These are phyloP conservation scores for Nycticebus coucang DNA, from an alignment of 2,113 vertebrate species.

Conservation along the genomic window DNA sequence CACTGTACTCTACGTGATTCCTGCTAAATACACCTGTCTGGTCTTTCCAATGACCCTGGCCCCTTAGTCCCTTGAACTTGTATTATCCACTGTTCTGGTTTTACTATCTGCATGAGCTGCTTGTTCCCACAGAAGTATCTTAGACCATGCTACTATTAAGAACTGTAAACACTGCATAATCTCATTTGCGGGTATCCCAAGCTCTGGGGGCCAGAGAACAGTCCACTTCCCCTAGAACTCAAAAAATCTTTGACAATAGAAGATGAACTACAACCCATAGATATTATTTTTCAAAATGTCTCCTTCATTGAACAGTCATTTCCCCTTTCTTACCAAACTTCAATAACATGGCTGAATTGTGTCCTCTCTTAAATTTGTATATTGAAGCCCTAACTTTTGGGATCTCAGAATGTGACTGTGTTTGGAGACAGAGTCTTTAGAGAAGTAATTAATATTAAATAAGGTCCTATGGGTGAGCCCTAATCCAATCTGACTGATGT, in stretches of 20 bases:
- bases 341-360: background rate
- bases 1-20: background rate
- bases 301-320: background rate
- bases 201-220: background rate
- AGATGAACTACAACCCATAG: background rate
- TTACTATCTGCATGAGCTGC: background rate
- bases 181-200: background rate
- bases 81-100: background rate
- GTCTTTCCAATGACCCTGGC: background rate
- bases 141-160: background rate
- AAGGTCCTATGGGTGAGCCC: background rate
- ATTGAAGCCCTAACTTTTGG: background rate
- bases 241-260: background rate
- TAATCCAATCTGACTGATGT: background rate
- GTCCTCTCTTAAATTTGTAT: background rate
- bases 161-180: background rate
- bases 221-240: background rate
- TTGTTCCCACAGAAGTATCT: background rate
- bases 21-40: background rate
- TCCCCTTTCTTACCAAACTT: background rate
- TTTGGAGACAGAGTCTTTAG: background rate
- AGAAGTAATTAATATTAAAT: background rate
- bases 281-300: background rate
- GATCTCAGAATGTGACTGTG: background rate
- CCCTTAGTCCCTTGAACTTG: background rate